Evolutionary conservation across 2,888 invertebrate genomes (phyloP).

Genomic region (Nemurella pictetii): DNA sequence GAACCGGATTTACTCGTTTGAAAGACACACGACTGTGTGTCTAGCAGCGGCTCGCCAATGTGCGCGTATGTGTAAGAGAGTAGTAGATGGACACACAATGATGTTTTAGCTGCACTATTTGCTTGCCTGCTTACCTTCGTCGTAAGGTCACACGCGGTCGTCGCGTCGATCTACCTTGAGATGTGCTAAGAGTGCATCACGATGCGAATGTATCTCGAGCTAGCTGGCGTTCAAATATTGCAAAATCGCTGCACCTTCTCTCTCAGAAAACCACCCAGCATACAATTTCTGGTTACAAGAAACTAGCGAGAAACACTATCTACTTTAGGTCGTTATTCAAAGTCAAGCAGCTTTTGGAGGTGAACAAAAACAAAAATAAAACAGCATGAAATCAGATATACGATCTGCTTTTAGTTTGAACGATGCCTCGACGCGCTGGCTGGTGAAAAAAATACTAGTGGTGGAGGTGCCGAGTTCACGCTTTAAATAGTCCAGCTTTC

Average conservation of each 20-base stretch:
- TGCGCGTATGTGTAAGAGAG: background rate
- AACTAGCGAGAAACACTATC: background rate
- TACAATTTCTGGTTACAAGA: too few species aligned
- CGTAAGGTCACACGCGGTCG: background rate
- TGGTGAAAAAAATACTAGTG: background rate
- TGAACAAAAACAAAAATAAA: background rate
- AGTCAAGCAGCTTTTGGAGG: background rate
- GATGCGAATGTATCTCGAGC: background rate
- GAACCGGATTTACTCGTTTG: conserved; percentile 1
- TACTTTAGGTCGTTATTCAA: background rate
- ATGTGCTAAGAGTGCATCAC: background rate
- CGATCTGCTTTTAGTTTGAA: too few species aligned
- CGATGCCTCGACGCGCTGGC: too few species aligned
- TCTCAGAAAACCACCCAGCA: background rate
- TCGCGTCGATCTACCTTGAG: background rate
- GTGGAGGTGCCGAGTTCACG: background rate
- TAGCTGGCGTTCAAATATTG: background rate
- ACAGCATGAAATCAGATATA: background rate
- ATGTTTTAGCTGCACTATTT: background rate
- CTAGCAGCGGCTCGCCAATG: background rate
- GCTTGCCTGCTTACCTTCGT: background rate
- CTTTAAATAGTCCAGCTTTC: background rate
- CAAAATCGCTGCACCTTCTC: background rate
- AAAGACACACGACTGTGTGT: background rate
- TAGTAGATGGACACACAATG: background rate